Evolutionary conservation across 2,113 vertebrate genomes (phyloP), one percentile per base, ranked within the genome.

Genomic region (Sander lucioperca): DNA sequence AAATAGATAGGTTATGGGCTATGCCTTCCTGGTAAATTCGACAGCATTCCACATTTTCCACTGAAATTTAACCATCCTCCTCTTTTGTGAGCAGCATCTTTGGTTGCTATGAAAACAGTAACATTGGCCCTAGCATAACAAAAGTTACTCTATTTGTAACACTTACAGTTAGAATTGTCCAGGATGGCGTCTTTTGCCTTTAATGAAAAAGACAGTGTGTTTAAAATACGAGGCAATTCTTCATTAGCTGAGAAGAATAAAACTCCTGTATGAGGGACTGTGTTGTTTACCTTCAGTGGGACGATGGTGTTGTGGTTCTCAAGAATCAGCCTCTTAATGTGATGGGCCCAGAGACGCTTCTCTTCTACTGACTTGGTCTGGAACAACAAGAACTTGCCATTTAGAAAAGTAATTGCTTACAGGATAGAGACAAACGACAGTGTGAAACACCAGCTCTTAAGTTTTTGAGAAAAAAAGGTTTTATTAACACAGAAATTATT

Each of bases 291-390:
- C 96, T 96, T 99, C 90, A 97, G 97, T 15, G 98, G 98, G 16
- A 99, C 95, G 70, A 96, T 96, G 83, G 97, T 94, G 0, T 97
- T 97, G 92, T 99, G 98, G 85, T 99, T 99, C 91, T 99, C 98
- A 67, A 99, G 93, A 81, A 99, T 99, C 59, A 99, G 97, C 65
- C 97, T 95, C 95, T 99, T 99, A 76, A 99, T 97, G 85, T 99
- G 97, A 88, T 98, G 97, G 27, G 96, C 96, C 98, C 98, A 99
- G 16, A 95, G 21, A 0, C 96, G 96, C 88, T 99, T 99, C 93
- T 99, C 98, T 79, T 99, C 97, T 10, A 94, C 96, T 0, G 96
- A 97, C 88, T 95, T 98, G 86, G 97, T 97, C 98, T 99, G 74
- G 14, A 86, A 81, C 27, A 77, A 82, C 30, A 85, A 80, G 2